phyloP scores from a whole-genome alignment of 2,797 vertebrate species.

The Clarias laeviceps region DNA sequence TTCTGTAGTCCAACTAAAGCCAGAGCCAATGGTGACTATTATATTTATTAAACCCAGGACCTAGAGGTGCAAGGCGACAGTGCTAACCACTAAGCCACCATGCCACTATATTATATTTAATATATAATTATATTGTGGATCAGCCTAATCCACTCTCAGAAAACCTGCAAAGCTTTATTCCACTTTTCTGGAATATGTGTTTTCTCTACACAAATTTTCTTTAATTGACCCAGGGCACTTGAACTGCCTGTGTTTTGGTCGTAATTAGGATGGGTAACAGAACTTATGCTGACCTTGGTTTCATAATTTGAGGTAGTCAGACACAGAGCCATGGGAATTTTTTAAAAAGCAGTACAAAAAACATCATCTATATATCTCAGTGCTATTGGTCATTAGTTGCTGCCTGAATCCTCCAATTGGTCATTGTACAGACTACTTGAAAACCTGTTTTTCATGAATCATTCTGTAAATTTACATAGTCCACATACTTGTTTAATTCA shows the following conservation, averaged over 20 bases:
- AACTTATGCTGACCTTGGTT: constrained; percentile 74
- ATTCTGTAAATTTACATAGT: not conserved
- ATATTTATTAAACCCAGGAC: too few relatives aligned
- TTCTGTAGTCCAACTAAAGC: too few relatives aligned
- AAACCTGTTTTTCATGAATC: not conserved
- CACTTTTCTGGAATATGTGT: not conserved
- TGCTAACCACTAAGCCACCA: too few relatives aligned
- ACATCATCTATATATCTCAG: constrained; percentile 20
- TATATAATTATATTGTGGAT: not conserved
- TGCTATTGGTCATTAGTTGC: constrained; percentile 27
- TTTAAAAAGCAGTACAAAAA: constrained; percentile 64
- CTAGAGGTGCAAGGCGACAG: too few relatives aligned
- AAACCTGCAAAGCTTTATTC: constrained; percentile 1
- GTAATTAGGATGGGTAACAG: constrained; percentile 80
- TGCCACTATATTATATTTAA: not conserved
- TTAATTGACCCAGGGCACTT: constrained; percentile 71
- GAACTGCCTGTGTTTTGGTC: constrained; percentile 76
- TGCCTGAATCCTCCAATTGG: not conserved
- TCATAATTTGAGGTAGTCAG: constrained; percentile 59
- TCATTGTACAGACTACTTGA: not conserved
- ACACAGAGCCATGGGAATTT: constrained; percentile 74
- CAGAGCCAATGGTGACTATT: too few relatives aligned
- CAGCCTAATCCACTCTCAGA: not conserved
- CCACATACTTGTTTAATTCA: not conserved
- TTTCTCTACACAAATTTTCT: constrained; percentile 48